Evolutionary conservation across 2,113 vertebrate species (phyloP).

Genomic region (Pampusana beccarii): DNA sequence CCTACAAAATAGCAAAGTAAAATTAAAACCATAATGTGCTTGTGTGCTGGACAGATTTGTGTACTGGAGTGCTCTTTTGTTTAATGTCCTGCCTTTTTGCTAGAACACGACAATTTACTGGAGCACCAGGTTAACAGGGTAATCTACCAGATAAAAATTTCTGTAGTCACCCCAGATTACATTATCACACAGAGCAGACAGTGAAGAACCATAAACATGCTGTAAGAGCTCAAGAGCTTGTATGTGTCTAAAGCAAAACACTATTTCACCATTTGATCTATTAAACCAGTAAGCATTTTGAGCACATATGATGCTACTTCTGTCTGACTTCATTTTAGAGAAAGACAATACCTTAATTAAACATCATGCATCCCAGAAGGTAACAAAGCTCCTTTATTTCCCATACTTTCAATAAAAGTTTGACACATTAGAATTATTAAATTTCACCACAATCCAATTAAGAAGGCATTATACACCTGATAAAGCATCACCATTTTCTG

Average conservation of each 20-base stretch:
- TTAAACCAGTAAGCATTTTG: slow-evolving; percentile 1
- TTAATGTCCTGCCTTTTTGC: neutral
- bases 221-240: neutral
- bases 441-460: neutral
- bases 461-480: neutral
- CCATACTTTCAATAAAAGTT: neutral
- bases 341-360: slow-evolving; percentile 50
- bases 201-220: neutral
- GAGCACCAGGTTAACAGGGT: neutral
- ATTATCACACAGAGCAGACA: neutral
- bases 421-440: neutral
- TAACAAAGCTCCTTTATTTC: slow-evolving; percentile 28
- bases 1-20: slow-evolving; percentile 74
- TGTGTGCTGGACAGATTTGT: neutral
- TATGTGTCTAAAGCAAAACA: neutral
- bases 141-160: slow-evolving; percentile 3
- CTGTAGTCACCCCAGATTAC: neutral
- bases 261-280: neutral
- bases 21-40: neutral
- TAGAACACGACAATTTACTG: neutral
- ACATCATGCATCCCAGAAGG: neutral
- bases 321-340: slow-evolving; percentile 42
- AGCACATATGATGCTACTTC: neutral
- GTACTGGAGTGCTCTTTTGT: neutral
- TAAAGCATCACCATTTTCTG: neutral